Percentiles rank a stretch among this genome's conserved stretches.
phyloP scores from a whole-genome alignment of 2,888 invertebrate species.

The Calliopum simillimum region DNA sequence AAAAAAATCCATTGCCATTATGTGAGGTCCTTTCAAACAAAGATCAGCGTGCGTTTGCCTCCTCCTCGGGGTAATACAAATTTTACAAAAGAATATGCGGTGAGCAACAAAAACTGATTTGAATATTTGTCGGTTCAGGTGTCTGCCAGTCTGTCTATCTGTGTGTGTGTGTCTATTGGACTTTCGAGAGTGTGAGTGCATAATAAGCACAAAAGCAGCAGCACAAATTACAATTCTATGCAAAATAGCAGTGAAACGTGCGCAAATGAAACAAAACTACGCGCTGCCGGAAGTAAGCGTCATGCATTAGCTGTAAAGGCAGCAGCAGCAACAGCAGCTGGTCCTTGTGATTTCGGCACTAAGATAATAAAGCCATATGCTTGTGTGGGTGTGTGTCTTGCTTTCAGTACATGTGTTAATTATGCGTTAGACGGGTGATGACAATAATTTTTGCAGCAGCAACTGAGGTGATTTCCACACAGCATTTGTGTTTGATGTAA shows the following conservation, averaged over 20 bases:
- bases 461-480: background rate
- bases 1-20: too few relatives aligned
- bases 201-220: background rate
- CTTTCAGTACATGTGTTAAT: slow-evolving; percentile 12
- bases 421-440: background rate
- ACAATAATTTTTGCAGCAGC: slow-evolving; percentile 22
- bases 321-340: slow-evolving; percentile 4
- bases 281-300: slow-evolving; percentile 12
- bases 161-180: too few relatives aligned
- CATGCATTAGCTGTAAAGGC: background rate
- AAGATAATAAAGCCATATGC: slow-evolving; percentile 23
- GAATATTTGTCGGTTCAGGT: slow-evolving; percentile 19
- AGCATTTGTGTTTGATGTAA: too few relatives aligned
- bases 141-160: too few relatives aligned
- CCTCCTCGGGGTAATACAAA: slow-evolving; percentile 8
- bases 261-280: background rate
- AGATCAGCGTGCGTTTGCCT: background rate
- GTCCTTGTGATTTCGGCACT: slow-evolving; percentile 4
- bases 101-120: slow-evolving; percentile 2
- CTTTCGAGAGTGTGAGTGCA: background rate
- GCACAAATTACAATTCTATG: slow-evolving; percentile 3
- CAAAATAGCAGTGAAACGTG: background rate
- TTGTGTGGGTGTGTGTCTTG: background rate
- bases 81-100: background rate
- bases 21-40: too few relatives aligned